These are phyloP conservation scores for Malurus splendens DNA, from an alignment of 2,797 vertebrate genomes.

Conservation along the genomic window DNA sequence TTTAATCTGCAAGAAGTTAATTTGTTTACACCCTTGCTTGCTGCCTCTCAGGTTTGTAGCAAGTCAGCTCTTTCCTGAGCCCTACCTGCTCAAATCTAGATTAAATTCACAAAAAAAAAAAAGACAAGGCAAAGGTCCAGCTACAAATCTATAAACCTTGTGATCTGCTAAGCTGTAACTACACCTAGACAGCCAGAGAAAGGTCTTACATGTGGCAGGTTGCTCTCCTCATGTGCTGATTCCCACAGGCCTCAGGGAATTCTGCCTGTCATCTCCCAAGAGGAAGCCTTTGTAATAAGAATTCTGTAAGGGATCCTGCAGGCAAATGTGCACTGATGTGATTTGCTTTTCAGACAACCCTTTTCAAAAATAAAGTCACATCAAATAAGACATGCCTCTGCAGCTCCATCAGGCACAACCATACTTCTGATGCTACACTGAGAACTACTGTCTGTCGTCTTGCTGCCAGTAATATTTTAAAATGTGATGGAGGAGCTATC, in stretches of 20 bases:
- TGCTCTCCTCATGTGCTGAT: background rate
- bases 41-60: background rate
- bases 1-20: background rate
- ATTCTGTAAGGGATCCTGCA: background rate
- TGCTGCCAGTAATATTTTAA: background rate
- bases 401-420: background rate
- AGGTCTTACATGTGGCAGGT: background rate
- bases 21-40: background rate
- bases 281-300: background rate
- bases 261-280: background rate
- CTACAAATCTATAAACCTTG: background rate
- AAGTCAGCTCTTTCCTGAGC: background rate
- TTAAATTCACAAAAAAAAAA: background rate
- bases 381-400: background rate
- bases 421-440: background rate
- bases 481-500: background rate
- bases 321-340: fast-evolving
- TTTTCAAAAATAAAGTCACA: background rate
- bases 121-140: background rate
- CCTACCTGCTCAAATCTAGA: background rate
- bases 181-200: background rate
- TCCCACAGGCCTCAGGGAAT: background rate
- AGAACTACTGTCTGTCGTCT: background rate
- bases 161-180: background rate
- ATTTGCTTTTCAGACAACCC: background rate